Evolutionary conservation across 92 coral and sea anemone species (phyloP).

Genomic region (Micromussa lordhowensis): DNA sequence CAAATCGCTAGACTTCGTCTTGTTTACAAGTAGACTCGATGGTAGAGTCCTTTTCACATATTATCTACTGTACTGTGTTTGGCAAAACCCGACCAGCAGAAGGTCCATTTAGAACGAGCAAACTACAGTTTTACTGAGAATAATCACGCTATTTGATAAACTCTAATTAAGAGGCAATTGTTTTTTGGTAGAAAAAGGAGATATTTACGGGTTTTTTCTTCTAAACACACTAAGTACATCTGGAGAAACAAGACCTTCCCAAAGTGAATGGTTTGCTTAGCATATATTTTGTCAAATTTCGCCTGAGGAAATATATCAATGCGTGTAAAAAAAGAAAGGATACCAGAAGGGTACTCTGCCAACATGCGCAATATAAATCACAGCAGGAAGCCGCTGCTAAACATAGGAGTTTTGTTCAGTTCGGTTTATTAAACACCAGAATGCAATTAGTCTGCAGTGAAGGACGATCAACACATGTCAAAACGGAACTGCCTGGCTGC

Average conservation of each 20-base stretch:
- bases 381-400: slow-evolving; percentile 59
- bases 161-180: slow-evolving; percentile 14
- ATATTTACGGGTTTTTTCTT: not conserved
- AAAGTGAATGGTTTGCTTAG: not conserved
- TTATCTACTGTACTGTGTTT: not conserved
- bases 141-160: not conserved
- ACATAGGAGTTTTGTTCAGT: slow-evolving; percentile 49
- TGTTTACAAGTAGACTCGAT: not conserved
- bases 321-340: slow-evolving; percentile 7
- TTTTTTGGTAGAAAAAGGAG: not conserved
- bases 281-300: slow-evolving; percentile 4
- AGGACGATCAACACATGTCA: slow-evolving; percentile 57
- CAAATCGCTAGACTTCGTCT: not conserved
- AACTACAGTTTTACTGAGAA: slow-evolving; percentile 19
- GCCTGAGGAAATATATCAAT: slow-evolving; percentile 24
- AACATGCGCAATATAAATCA: slow-evolving; percentile 56
- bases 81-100: not conserved
- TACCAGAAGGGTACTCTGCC: not conserved
- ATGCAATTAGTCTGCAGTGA: slow-evolving; percentile 57
- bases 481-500: slow-evolving; percentile 33
- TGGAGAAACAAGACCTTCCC: not conserved
- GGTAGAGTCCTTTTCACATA: not conserved
- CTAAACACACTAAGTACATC: not conserved
- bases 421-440: slow-evolving; percentile 57
- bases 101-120: not conserved